Evolutionary conservation across 2,797 vertebrate species (phyloP).

Genomic region (Acestrorhynchus altus): DNA sequence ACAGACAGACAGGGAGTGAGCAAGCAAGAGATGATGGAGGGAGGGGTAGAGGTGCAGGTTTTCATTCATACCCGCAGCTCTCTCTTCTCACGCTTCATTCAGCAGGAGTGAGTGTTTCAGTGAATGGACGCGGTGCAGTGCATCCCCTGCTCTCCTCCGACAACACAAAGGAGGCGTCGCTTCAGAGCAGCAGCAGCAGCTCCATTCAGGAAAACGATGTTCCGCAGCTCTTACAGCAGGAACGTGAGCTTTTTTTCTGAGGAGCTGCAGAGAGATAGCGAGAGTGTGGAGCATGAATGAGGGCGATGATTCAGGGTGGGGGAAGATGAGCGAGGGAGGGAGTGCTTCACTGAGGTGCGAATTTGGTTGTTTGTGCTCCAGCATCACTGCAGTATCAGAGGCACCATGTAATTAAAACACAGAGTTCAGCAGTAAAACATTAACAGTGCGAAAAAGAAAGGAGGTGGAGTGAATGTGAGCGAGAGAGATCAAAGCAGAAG

Average conservation of each 20-base stretch:
- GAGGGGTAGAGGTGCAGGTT: slow-evolving; percentile 20
- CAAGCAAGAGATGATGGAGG: not conserved
- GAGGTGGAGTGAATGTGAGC: not conserved
- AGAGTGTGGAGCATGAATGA: not conserved
- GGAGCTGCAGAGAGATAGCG: slow-evolving; percentile 12
- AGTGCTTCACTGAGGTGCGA: not conserved
- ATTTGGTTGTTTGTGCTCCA: not conserved
- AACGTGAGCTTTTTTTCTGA: not conserved
- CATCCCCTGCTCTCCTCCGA: slow-evolving; percentile 7
- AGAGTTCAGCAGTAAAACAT: not conserved
- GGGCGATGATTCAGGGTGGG: not conserved
- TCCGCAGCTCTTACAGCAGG: not conserved
- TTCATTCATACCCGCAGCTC: slow-evolving; percentile 27
- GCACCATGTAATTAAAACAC: not conserved
- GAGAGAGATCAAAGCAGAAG: not conserved
- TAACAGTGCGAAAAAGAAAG: not conserved
- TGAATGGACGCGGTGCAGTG: slow-evolving; percentile 18
- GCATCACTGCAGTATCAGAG: not conserved
- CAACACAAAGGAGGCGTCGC: not conserved
- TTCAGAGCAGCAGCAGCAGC: not conserved
- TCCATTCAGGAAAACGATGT: slow-evolving; percentile 33
- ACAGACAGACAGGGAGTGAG: not conserved
- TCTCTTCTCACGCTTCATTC: too few relatives aligned
- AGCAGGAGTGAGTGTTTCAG: not conserved
- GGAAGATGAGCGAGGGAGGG: not conserved